phyloP scores from a whole-genome alignment of 2,113 vertebrate species.

The Orthochromis indermauri region DNA sequence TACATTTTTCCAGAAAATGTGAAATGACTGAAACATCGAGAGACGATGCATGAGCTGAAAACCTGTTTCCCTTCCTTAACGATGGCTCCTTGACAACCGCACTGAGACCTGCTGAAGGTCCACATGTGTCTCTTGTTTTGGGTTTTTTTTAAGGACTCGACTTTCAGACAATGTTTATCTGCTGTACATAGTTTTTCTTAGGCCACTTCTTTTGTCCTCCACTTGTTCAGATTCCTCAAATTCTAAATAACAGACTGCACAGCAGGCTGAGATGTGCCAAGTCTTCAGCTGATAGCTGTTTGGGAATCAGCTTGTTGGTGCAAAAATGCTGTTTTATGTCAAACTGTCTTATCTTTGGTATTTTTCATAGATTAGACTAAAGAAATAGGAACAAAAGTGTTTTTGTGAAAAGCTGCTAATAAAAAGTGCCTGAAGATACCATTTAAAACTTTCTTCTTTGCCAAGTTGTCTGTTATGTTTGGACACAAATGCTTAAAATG shows the following conservation, averaged over 20 bases:
- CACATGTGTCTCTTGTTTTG: background rate
- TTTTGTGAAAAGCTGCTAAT: background rate
- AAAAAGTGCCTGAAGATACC: background rate
- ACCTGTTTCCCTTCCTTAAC: background rate
- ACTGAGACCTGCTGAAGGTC: background rate
- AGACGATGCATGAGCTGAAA: background rate
- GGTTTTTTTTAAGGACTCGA: accelerated
- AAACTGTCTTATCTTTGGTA: background rate
- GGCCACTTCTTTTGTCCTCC: background rate
- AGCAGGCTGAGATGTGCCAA: background rate
- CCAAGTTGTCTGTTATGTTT: background rate
- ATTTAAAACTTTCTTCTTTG: background rate
- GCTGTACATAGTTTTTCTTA: background rate
- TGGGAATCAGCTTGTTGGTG: background rate
- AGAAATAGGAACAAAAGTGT: background rate
- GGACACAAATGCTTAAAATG: background rate
- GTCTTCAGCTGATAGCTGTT: background rate
- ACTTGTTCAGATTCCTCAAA: background rate
- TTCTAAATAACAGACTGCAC: background rate
- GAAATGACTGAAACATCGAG: background rate
- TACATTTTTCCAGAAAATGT: background rate
- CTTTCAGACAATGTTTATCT: background rate
- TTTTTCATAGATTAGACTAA: background rate
- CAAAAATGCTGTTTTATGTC: background rate
- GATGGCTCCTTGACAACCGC: background rate